Base-by-base conservation (phyloP, 2,888 invertebrate species). In the Ormyrus rosae region DNA sequence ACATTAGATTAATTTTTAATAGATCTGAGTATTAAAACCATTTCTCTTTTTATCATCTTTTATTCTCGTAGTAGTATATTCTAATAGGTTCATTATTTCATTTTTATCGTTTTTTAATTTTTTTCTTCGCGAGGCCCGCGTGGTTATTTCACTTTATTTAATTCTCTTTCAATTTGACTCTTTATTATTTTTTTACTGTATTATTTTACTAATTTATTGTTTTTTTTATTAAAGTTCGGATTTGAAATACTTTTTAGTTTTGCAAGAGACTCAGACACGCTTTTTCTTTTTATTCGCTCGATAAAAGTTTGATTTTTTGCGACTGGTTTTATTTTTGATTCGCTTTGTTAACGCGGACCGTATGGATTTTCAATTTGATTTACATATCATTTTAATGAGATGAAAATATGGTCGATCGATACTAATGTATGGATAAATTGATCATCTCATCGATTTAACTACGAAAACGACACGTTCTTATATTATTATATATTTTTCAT, bases 11-110 rank as follows among this genome's bases (percentile, higher is more conserved):
- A 84, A 85, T 86, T 81, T 76, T 19, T 77, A 63, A 78, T 87
- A 86, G 84, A 86, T 86, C 83, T 82, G 85, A 87, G 86, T 87
- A 87, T 85, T 86, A 86, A 86, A 87, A 87, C 84, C 82, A 79
- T 83, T 81, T 75, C 55, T 73, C 79, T 79, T 74, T 19, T 64
- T 79, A 60, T 80, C 81, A 78, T 58, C 48, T 69, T 80, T 81
- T 75, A 46, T 83, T 76, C 72, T 76, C 60, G 63, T 83, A 78
- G 68, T 34, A 73, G 76, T 79, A 72, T 76, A 74, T 75, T 78
- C 82, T 76, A 76, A 72, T 77, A 78, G 61, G 64, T 82, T 80
- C 72, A 56, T 74, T 67, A 69, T 71, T 78, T 45, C 76, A 50
- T 51, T 45, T 74, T 74, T 65, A 61, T 69, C 61, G 53, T 9